phyloP scores from a whole-genome alignment of 2,888 invertebrate species.

The Limenitis camilla region DNA sequence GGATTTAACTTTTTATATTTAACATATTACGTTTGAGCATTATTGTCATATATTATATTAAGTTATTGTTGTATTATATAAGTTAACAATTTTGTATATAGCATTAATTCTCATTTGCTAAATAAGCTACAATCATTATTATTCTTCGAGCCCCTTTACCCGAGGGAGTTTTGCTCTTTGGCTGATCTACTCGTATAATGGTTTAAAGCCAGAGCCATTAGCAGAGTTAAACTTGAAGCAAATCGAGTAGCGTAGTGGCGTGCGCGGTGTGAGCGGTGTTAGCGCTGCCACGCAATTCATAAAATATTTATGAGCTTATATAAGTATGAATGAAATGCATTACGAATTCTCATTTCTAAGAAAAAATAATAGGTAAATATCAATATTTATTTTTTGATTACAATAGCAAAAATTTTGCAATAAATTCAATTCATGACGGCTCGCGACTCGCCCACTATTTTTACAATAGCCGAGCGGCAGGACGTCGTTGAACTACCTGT shows the following conservation, averaged over 20 bases:
- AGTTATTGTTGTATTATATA: background rate
- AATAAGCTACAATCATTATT: constrained; percentile 27
- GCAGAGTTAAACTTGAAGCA: constrained; percentile 49
- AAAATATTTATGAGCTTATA: constrained; percentile 13
- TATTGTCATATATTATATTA: no score
- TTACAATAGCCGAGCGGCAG: no score
- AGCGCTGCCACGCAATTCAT: constrained; percentile 5
- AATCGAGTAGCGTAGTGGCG: constrained; percentile 30
- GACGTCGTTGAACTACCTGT: no score
- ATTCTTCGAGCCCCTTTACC: constrained; percentile 40
- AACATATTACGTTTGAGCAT: no score
- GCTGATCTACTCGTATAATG: constrained; percentile 38
- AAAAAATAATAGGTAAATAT: no score
- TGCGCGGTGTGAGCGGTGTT: constrained; percentile 20
- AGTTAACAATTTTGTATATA: background rate
- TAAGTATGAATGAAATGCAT: constrained; percentile 1
- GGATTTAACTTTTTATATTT: no score
- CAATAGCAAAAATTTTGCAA: no score
- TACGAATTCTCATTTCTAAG: background rate
- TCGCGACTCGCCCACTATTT: no score
- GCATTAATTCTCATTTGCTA: background rate
- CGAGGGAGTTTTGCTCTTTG: constrained; percentile 39
- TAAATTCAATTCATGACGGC: no score
- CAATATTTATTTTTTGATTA: no score
- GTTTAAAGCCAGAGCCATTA: constrained; percentile 52